These are phyloP conservation scores for Corbicula japonica DNA, from an alignment of 2,888 invertebrate species.

Conservation along the genomic window DNA sequence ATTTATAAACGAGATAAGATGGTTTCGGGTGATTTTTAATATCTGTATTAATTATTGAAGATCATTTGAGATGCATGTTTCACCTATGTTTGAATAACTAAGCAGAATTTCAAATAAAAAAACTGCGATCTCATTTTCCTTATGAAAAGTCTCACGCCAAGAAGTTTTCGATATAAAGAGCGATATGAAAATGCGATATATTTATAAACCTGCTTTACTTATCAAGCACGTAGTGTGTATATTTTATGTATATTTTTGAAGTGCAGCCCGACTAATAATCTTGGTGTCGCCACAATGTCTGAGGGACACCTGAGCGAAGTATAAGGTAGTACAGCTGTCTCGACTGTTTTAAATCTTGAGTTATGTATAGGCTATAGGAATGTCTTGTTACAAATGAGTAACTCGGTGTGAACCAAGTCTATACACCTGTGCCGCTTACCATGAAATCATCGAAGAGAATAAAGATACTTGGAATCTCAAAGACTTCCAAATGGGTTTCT, in stretches of 20 bases:
- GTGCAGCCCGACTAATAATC: slow-evolving; percentile 60
- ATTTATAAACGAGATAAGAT: too few relatives aligned
- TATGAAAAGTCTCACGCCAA: slow-evolving; percentile 38
- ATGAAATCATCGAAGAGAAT: neutral
- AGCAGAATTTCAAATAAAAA: slow-evolving; percentile 26
- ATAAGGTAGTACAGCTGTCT: slow-evolving; percentile 43
- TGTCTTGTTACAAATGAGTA: slow-evolving; percentile 47
- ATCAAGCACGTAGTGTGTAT: slow-evolving; percentile 45
- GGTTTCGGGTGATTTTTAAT: too few relatives aligned
- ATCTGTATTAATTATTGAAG: too few relatives aligned
- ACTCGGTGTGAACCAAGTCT: slow-evolving; percentile 32
- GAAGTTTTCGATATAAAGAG: neutral
- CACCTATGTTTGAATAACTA: too few relatives aligned
- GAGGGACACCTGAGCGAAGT: slow-evolving; percentile 66
- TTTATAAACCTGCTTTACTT: slow-evolving; percentile 40
- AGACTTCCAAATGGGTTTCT: slow-evolving; percentile 13
- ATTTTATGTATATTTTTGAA: slow-evolving; percentile 63
- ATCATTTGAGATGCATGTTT: too few relatives aligned
- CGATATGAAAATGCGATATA: slow-evolving; percentile 40
- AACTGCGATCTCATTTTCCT: slow-evolving; percentile 14
- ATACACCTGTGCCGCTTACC: slow-evolving; percentile 41
- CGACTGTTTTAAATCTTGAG: slow-evolving; percentile 36
- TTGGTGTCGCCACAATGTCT: slow-evolving; percentile 66
- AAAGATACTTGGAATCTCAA: slow-evolving; percentile 12
- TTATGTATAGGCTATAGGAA: slow-evolving; percentile 40